A percentile compares a stretch with the other conserved stretches of the same genome.
phyloP scores from a whole-genome alignment of 2,797 vertebrate species.

The Argyrosomus regius region DNA sequence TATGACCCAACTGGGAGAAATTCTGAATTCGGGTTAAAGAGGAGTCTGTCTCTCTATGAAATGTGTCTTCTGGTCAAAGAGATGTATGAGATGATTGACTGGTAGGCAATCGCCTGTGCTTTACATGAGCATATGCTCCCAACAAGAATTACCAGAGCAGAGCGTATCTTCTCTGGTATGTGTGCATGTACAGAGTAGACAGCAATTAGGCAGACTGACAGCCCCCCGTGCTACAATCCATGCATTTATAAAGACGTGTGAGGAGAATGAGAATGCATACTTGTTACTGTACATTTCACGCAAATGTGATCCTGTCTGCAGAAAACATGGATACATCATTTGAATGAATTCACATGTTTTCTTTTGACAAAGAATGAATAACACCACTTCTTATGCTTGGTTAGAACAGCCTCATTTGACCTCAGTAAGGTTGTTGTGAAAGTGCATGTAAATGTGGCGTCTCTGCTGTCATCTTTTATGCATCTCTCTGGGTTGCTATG shows the following conservation, averaged over 20 bases:
- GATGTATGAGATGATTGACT: constrained; percentile 59
- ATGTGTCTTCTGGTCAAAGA: constrained; percentile 44
- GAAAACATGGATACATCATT: constrained; percentile 45
- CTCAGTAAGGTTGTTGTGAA: constrained; percentile 41
- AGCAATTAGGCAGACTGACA: constrained; percentile 76
- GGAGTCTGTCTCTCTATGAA: constrained; percentile 12
- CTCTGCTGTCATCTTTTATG: constrained; percentile 63
- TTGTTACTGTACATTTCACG: constrained; percentile 51
- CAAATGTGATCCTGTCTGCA: constrained; percentile 47
- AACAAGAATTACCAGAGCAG: constrained; percentile 70
- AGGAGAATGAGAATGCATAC: constrained; percentile 57
- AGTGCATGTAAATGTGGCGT: constrained; percentile 46
- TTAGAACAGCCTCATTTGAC: constrained; percentile 56
- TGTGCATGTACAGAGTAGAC: constrained; percentile 64
- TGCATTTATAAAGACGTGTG: constrained; percentile 61
- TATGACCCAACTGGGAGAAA: constrained; percentile 21
- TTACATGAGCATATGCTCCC: constrained; percentile 69
- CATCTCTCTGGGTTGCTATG: constrained; percentile 69
- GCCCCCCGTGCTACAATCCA: constrained; percentile 60
- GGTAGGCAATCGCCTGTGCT: constrained; percentile 48
- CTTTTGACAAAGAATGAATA: constrained; percentile 32
- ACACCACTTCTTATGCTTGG: constrained; percentile 5
- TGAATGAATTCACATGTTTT: constrained; percentile 40
- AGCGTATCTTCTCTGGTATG: constrained; percentile 65
- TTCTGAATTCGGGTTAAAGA: constrained; percentile 42